Conservation (phyloP, 2,113 vertebrate species). For the Rattus rattus region DNA sequence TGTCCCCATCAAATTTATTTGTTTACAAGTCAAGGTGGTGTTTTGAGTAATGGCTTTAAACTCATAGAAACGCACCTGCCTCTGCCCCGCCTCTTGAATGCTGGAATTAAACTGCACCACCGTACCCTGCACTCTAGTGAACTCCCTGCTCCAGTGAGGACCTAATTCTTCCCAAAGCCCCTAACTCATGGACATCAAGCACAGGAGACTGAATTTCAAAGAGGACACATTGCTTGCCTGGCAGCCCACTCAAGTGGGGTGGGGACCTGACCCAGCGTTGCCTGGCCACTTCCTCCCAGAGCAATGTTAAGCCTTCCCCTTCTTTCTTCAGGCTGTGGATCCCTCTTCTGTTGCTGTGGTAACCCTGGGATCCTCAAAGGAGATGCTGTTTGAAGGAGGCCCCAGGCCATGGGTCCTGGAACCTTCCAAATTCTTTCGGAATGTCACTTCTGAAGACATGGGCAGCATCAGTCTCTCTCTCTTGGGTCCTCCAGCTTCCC, state of each 20-base stretch:
- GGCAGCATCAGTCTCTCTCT: slow-evolving; percentile 85
- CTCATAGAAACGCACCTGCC: neutral
- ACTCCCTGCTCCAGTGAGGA: neutral
- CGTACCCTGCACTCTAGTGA: neutral
- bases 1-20: neutral
- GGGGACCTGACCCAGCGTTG: too few species aligned
- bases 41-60: neutral
- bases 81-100: neutral
- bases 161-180: neutral
- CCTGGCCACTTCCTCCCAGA: fast-evolving
- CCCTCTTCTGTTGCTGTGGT: slow-evolving; percentile 93
- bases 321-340: slow-evolving; percentile 89
- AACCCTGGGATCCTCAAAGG: slow-evolving; percentile 96
- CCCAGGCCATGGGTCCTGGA: slow-evolving; percentile 96
- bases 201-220: neutral
- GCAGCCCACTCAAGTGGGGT: fast-evolving
- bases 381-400: slow-evolving; percentile 95
- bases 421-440: slow-evolving; percentile 95
- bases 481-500: slow-evolving; percentile 85
- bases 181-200: too few species aligned
- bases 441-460: slow-evolving; percentile 87
- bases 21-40: neutral
- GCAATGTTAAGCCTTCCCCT: neutral
- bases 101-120: neutral
- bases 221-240: neutral